Base-by-base conservation (phyloP, 2,888 invertebrate species). In the Bimastos eiseni region DNA sequence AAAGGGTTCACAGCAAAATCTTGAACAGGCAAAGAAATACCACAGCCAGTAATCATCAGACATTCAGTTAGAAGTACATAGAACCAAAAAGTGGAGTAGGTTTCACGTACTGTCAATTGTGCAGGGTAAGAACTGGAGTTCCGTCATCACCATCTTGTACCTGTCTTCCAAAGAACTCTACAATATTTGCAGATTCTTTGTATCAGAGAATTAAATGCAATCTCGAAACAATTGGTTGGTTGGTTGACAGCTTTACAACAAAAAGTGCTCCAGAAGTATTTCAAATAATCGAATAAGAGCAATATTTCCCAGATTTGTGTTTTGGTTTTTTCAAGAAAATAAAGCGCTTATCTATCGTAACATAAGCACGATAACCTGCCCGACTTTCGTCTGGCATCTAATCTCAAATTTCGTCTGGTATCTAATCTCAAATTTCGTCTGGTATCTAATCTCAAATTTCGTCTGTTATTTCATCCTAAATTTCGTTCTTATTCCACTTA, bases 131-230 rank as follows among this genome's bases (percentile, higher is more conserved):
- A 93, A 92, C 91, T 92, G 92, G 38, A 93, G 89, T 37, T 91
- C 91, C 41, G 90, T 89, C 70, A 93, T 84, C 8, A 91, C 91
- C 89, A 92, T 91, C 90, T 93, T 93, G 89, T 93, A 93, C 88
- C 90, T 91, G 15, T 90, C 91, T 89, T 93, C 93, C 89, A 92
- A 83, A 49, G 90, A 84, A n/a, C 90, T 84, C 90, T 90, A 89
- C 34, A 86, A 86, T n/a, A n/a, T n/a, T 8, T 70, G 30, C 70
- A 70, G 8, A 70, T n/a, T n/a, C n/a, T 11, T 70, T n/a, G n/a
- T 11, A 70, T n/a, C 70, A 70, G n/a, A 70, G n/a, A 70, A 70
- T n/a, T 1, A 30, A 70, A 70, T 70, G 70, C 30, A n/a, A n/a
- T 70, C n/a, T 70, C n/a, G 8, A 70, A n/a, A 70, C 49, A 70